A percentile compares a stretch with the other conserved stretches of the same genome.
Evolutionary conservation across 2,113 vertebrate species (phyloP).

Genomic region (Ahaetulla prasina): DNA sequence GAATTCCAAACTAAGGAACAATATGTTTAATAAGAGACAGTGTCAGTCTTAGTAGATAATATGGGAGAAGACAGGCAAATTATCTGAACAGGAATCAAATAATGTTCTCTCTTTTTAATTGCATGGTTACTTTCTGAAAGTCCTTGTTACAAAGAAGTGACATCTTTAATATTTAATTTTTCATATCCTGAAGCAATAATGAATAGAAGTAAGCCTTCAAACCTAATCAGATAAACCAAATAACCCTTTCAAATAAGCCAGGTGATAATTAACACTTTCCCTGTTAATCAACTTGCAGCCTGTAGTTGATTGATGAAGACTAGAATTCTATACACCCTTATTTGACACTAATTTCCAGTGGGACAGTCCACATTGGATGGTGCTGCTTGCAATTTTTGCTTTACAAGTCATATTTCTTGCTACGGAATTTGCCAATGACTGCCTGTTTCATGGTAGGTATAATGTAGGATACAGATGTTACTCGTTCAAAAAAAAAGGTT

Average conservation of each 20-base stretch:
- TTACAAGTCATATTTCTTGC: neutral
- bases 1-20: neutral
- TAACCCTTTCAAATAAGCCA: neutral
- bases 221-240: neutral
- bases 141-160: neutral
- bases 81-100: neutral
- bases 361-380: neutral
- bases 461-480: neutral
- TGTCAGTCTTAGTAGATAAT: neutral
- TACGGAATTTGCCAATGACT: neutral
- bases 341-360: neutral
- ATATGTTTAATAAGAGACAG: neutral
- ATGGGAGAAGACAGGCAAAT: neutral
- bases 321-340: neutral
- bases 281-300: neutral
- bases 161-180: neutral
- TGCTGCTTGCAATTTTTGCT: neutral
- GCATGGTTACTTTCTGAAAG: neutral
- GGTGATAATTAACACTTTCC: neutral
- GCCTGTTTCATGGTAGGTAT: neutral
- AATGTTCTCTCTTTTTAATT: neutral
- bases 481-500: neutral
- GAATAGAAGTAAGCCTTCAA: neutral
- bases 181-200: neutral
- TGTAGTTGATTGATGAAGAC: neutral